These are phyloP conservation scores for Neomorphus geoffroyi DNA, from an alignment of 2,797 vertebrate genomes.

Conservation along the genomic window DNA sequence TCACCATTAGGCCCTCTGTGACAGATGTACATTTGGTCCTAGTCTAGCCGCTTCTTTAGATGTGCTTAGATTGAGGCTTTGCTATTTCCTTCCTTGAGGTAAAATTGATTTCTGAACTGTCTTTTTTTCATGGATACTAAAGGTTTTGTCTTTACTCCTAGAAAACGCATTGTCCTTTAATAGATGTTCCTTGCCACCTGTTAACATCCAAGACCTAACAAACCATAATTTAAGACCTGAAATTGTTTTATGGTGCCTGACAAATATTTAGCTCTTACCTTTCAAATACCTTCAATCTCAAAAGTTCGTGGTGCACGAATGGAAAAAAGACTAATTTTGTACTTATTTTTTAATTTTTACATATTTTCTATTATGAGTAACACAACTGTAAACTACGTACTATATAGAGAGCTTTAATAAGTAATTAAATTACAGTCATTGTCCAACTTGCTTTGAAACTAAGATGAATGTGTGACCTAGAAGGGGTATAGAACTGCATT, in stretches of 20 bases:
- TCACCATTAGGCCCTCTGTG: background rate
- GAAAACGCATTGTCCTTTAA: background rate
- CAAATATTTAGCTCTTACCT: background rate
- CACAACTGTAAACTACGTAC: background rate
- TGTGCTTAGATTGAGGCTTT: background rate
- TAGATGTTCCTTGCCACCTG: background rate
- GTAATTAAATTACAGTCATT: background rate
- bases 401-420: background rate
- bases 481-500: background rate
- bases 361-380: background rate
- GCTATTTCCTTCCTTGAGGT: background rate
- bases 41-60: background rate
- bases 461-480: background rate
- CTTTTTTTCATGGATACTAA: background rate
- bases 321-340: background rate
- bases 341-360: background rate
- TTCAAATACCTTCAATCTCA: background rate
- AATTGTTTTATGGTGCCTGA: background rate
- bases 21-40: background rate
- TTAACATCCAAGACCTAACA: background rate
- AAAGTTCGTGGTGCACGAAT: background rate
- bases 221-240: background rate
- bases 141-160: background rate
- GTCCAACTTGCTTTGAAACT: background rate
- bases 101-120: background rate